Base-by-base conservation (phyloP, 1,140 invertebrate genomes). In the Macrosteles quadrilineatus region DNA sequence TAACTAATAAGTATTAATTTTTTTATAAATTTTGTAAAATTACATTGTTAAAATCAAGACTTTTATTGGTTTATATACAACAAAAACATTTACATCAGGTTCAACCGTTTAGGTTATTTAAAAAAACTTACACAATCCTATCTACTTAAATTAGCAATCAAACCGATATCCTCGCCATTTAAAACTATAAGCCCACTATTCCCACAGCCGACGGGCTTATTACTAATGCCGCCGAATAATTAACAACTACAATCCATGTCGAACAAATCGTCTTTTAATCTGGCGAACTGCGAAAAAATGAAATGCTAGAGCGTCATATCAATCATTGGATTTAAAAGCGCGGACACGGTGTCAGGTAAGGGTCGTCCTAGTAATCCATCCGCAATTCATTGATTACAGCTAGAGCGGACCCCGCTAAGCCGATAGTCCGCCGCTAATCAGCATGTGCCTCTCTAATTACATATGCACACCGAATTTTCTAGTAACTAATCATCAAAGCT, bases 251-350 rank as follows among this genome's bases (percentile, higher is more conserved):
- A 50, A 50, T 50, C 47, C 47, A 19, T 19, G 14, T n/a, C 2
- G 3, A 19, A 50, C 47, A 50, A 50, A 50, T 50, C 21, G 47
- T 50, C 47, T 50, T 50, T 50, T 50, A 50, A 50, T 50, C 47
- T 50, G 47, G 4, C 47, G n/a, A 50, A 50, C 14, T 50, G 4
- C 3, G 4, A 19, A 36, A n/a, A n/a, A n/a, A n/a, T n/a, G n/a
- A n/a, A 50, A 50, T 19, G n/a, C 6, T 3, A 17, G 2, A 17
- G 47, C 21, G n/a, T 4, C 47, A 50, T 50, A 50, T 50, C 47
- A 50, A 50, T 50, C 47, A 50, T 50, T 50, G n/a, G 47, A 50
- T 50, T 50, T 50, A 50, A 50, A 50, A 50, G 47, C 47, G 47
- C 47, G 47, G 21, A 50, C 47, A 50, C n/a, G 47, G 21, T 21